Evolutionary conservation across 2,797 vertebrate genomes (phyloP).

Genomic region (Sebastes goodei): DNA sequence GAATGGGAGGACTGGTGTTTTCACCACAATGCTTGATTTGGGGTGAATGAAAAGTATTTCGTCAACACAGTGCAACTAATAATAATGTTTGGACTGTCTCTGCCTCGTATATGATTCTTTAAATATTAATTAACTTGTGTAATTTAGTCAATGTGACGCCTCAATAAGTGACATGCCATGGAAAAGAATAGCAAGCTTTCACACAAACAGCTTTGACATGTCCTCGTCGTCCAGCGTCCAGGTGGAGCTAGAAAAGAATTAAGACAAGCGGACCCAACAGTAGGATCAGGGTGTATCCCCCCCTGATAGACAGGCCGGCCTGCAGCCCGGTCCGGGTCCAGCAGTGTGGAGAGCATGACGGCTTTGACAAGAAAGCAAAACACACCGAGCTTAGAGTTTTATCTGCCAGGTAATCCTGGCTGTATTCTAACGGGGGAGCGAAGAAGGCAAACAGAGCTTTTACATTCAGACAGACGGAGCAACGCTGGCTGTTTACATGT

Average conservation of each 20-base stretch:
- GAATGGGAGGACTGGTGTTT: not conserved
- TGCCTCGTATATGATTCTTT: not conserved
- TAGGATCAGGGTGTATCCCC: not conserved
- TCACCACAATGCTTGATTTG: too few species aligned
- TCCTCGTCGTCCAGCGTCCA: not conserved
- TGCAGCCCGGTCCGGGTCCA: conserved; percentile 14
- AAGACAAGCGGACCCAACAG: not conserved
- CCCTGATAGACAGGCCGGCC: not conserved
- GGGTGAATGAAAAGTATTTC: too few species aligned
- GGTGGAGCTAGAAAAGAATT: not conserved
- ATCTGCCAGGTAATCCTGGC: conserved; percentile 47
- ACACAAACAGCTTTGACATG: not conserved
- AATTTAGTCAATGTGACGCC: not conserved
- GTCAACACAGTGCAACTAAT: not conserved
- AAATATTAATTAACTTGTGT: not conserved
- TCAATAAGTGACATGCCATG: not conserved
- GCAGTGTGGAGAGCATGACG: conserved; percentile 38
- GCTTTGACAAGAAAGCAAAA: conserved; percentile 40
- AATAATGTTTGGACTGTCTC: not conserved
- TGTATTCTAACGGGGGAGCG: conserved; percentile 26
- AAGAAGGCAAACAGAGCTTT: conserved; percentile 32
- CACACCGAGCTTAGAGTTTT: conserved; percentile 35
- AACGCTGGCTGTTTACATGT: conserved; percentile 37
- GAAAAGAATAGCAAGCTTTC: not conserved
- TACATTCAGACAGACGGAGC: conserved; percentile 23